Percentiles rank a stretch among this genome's conserved stretches.
Evolutionary conservation across 1,140 invertebrate species (phyloP).

Genomic region (Sinonovacula constricta): DNA sequence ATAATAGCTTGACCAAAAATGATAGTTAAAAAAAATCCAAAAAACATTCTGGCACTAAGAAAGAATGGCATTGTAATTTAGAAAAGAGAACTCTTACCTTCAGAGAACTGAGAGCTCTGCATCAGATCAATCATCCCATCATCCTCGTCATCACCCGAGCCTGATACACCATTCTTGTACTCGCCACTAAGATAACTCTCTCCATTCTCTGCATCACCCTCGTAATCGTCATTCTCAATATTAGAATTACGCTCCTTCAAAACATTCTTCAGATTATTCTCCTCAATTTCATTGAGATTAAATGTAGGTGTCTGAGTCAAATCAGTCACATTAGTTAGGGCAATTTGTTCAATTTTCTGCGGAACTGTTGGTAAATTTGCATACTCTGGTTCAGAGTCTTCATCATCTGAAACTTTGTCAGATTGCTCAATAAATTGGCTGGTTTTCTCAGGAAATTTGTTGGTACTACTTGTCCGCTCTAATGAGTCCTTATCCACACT

Average conservation of each 20-base stretch:
- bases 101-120: constrained; percentile 50
- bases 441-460: constrained; percentile 25
- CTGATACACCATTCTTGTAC: constrained; percentile 22
- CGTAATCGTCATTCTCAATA: constrained; percentile 36
- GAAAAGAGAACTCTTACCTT: constrained; percentile 25
- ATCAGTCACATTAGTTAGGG: constrained; percentile 25
- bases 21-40: too few relatives aligned
- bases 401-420: constrained; percentile 22
- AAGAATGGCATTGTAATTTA: too few relatives aligned
- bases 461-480: constrained; percentile 59
- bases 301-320: constrained; percentile 23
- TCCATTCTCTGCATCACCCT: constrained; percentile 13
- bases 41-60: too few relatives aligned
- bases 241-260: constrained; percentile 47
- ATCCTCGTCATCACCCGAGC: constrained; percentile 27
- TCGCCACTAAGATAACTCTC: constrained; percentile 43
- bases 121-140: constrained; percentile 37
- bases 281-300: constrained; percentile 36
- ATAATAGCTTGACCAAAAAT: too few relatives aligned
- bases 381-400: constrained; percentile 74
- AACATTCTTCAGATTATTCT: constrained; percentile 49
- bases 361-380: constrained; percentile 70
- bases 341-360: constrained; percentile 41
- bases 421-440: constrained; percentile 32
- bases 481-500: constrained; percentile 48